These are phyloP conservation scores for Neoascia interrupta DNA, from an alignment of 2,888 invertebrate species.

Conservation along the genomic window DNA sequence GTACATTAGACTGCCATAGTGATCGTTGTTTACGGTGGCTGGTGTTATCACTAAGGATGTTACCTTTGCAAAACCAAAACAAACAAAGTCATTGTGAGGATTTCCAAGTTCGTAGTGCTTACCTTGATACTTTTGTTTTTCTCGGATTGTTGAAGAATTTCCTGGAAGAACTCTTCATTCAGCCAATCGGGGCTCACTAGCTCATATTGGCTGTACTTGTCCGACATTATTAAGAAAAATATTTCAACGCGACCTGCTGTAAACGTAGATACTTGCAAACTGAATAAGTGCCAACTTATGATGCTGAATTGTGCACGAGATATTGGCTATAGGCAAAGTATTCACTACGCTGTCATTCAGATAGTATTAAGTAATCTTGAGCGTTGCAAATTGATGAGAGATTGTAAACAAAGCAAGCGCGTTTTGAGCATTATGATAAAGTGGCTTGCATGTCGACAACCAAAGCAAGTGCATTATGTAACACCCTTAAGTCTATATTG, in stretches of 20 bases:
- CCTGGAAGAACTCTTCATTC: slow-evolving; percentile 21
- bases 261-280: too few relatives aligned
- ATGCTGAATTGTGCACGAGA: background rate
- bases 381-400: too few relatives aligned
- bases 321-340: background rate
- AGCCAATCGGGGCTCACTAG: slow-evolving; percentile 46
- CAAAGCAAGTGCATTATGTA: too few relatives aligned
- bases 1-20: slow-evolving; percentile 72
- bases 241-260: too few relatives aligned
- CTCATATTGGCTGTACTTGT: slow-evolving; percentile 46
- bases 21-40: slow-evolving; percentile 70
- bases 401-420: too few relatives aligned
- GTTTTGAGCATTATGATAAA: too few relatives aligned
- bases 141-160: background rate
- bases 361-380: background rate
- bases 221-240: slow-evolving; percentile 35
- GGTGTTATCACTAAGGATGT: slow-evolving; percentile 52
- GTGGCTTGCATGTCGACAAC: too few relatives aligned
- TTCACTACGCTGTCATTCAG: background rate
- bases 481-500: too few relatives aligned
- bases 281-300: too few relatives aligned
- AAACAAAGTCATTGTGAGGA: too few relatives aligned
- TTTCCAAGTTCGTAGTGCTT: background rate
- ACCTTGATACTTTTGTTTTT: slow-evolving; percentile 37
- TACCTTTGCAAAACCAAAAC: slow-evolving; percentile 17